A percentile compares a stretch with the other conserved stretches of the same genome.
Conservation (phyloP, 2,797 vertebrate genomes). For the Acanthiza pusilla region DNA sequence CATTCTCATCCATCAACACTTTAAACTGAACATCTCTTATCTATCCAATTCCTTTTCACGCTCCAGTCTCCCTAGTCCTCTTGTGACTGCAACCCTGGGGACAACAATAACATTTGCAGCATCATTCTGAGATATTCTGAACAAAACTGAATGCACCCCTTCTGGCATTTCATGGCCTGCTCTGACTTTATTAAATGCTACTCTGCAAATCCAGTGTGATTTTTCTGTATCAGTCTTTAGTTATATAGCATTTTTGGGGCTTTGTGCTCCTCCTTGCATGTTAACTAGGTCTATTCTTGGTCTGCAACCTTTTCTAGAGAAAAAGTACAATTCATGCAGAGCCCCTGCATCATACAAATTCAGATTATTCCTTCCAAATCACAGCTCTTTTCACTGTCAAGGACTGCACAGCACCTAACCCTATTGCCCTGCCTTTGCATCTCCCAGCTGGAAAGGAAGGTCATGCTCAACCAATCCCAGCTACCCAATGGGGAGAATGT, state of each 20-base stretch:
- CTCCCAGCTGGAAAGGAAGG: neutral
- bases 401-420: neutral
- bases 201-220: neutral
- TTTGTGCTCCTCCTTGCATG: neutral
- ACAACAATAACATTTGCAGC: slow-evolving; percentile 46
- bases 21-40: slow-evolving; percentile 43
- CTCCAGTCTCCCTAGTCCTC: slow-evolving; percentile 1
- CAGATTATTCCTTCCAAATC: neutral
- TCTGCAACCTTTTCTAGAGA: neutral
- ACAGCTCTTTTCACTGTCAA: neutral
- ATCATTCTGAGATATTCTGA: slow-evolving; percentile 6
- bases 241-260: neutral
- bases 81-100: slow-evolving; percentile 19
- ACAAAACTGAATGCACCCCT: neutral
- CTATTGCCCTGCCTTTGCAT: neutral
- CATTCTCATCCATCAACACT: slow-evolving; percentile 24
- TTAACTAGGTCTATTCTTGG: neutral
- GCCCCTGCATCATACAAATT: neutral
- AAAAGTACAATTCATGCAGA: neutral
- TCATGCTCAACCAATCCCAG: neutral
- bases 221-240: neutral
- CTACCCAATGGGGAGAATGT: neutral
- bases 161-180: neutral
- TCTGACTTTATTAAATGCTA: slow-evolving; percentile 12
- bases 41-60: slow-evolving; percentile 30